phyloP scores from a whole-genome alignment of 2,797 vertebrate species.

The Pseudomugil gertrudae region DNA sequence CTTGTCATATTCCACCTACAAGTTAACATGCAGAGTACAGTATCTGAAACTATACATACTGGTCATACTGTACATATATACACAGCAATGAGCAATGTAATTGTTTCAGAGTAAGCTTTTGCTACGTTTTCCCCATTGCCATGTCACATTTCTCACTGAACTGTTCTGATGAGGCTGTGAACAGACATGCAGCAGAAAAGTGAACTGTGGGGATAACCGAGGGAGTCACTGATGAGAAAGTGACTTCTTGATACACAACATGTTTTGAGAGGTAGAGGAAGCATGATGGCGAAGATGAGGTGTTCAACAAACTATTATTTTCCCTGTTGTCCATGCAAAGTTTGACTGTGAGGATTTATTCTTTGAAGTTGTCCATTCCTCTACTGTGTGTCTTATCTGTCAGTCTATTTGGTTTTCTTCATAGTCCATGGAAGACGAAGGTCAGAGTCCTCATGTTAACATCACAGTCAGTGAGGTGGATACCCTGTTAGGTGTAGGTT shows the following conservation, averaged over 20 bases:
- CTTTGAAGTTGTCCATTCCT: constrained; percentile 55
- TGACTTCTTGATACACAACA: constrained; percentile 56
- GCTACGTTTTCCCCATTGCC: constrained; percentile 41
- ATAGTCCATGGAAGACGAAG: constrained; percentile 59
- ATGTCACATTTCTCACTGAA: constrained; percentile 21
- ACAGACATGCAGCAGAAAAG: constrained; percentile 51
- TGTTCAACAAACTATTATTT: constrained; percentile 47
- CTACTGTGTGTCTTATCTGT: constrained; percentile 47
- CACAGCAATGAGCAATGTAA: constrained; percentile 65
- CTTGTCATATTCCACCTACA: constrained; percentile 71
- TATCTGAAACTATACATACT: constrained; percentile 72
- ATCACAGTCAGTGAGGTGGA: constrained; percentile 43
- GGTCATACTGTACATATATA: constrained; percentile 80
- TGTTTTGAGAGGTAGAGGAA: constrained; percentile 77
- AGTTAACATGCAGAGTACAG: constrained; percentile 80
- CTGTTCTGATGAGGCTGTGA: constrained; percentile 39
- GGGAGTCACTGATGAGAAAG: constrained; percentile 40
- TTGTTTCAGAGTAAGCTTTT: constrained; percentile 44
- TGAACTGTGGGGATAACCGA: constrained; percentile 36
- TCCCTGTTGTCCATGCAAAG: constrained; percentile 68
- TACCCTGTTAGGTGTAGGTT: constrained; percentile 25
- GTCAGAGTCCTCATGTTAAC: constrained; percentile 48
- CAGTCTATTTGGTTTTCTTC: constrained; percentile 63
- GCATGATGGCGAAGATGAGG: constrained; percentile 54
- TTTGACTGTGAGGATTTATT: constrained; percentile 38